A percentile compares a stretch with the other conserved stretches of the same genome.
These are phyloP conservation scores for Parnassius mnemosyne DNA, from an alignment of 2,888 invertebrate genomes.

Conservation along the genomic window DNA sequence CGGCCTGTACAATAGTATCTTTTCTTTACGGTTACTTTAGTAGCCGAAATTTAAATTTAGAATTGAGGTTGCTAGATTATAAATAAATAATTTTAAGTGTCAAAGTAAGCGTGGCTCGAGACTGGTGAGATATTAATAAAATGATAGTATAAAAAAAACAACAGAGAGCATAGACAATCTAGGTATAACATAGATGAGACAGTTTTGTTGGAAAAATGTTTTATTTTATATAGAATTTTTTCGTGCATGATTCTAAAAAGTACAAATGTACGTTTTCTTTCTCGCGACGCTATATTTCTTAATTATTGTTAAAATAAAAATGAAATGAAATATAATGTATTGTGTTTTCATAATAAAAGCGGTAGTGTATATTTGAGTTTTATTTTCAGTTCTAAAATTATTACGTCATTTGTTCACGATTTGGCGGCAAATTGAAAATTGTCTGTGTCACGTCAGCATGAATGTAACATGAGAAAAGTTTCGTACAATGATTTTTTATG, in stretches of 20 bases:
- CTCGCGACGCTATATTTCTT: conserved; percentile 59
- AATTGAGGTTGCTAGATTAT: conserved; percentile 32
- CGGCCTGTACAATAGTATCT: conserved; percentile 22
- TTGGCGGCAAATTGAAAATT: too few species aligned
- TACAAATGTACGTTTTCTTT: conserved; percentile 65
- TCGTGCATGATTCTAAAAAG: conserved; percentile 61
- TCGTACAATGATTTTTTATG: too few species aligned
- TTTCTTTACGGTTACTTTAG: conserved; percentile 15
- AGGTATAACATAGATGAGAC: conserved; percentile 39
- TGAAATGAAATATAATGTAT: conserved; percentile 69
- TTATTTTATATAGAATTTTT: conserved; percentile 58
- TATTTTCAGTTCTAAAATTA: conserved; percentile 35
- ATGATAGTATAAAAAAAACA: conserved; percentile 8
- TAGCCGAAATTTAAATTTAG: conserved; percentile 10
- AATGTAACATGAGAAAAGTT: too few species aligned
- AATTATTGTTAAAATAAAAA: conserved; percentile 58
- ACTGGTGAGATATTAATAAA: not conserved
- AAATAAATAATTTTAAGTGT: conserved; percentile 23
- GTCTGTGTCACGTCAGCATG: too few species aligned
- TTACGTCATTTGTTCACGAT: too few species aligned
- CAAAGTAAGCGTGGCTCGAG: conserved; percentile 16
- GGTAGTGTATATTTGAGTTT: conserved; percentile 64
- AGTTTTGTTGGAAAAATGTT: conserved; percentile 48
- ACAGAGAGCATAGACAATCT: conserved; percentile 27
- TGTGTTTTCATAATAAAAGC: conserved; percentile 77